phyloP scores from a whole-genome alignment of 2,113 vertebrate species.

The Corythornis cristatus region DNA sequence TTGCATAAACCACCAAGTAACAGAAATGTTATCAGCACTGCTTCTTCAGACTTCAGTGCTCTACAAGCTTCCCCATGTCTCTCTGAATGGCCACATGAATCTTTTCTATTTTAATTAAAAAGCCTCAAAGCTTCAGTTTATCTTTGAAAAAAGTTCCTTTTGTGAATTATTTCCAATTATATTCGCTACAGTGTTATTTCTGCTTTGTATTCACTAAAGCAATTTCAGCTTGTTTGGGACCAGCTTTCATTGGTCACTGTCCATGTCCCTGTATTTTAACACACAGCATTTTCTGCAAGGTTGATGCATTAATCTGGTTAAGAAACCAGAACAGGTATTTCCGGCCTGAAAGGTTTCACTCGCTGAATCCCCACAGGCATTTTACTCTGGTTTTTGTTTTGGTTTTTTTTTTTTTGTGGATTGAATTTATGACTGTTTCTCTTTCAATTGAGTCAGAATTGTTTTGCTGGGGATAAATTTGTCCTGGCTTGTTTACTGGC shows the following conservation, averaged over 20 bases:
- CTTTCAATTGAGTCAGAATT: conserved; percentile 41
- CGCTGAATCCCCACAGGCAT: not conserved
- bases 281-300: not conserved
- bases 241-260: not conserved
- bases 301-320: not conserved
- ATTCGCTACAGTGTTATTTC: not conserved
- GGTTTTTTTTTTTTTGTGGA: not conserved
- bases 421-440: conserved; percentile 12
- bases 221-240: not conserved
- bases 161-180: not conserved
- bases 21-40: not conserved
- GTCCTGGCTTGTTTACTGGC: not conserved
- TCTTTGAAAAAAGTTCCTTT: not conserved
- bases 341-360: not conserved
- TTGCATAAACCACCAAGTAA: not conserved
- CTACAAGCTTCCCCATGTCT: not conserved
- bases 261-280: not conserved
- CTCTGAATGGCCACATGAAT: not conserved
- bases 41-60: not conserved
- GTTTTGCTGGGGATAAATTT: conserved; percentile 16
- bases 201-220: not conserved
- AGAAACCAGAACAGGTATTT: conserved; percentile 48
- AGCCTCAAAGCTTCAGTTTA: not conserved
- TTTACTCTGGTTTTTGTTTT: not conserved
- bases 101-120: not conserved